Evolutionary conservation across 2,113 vertebrate species (phyloP), one percentile per base, ranked within the genome.

Genomic region (Microtus richardsoni): DNA sequence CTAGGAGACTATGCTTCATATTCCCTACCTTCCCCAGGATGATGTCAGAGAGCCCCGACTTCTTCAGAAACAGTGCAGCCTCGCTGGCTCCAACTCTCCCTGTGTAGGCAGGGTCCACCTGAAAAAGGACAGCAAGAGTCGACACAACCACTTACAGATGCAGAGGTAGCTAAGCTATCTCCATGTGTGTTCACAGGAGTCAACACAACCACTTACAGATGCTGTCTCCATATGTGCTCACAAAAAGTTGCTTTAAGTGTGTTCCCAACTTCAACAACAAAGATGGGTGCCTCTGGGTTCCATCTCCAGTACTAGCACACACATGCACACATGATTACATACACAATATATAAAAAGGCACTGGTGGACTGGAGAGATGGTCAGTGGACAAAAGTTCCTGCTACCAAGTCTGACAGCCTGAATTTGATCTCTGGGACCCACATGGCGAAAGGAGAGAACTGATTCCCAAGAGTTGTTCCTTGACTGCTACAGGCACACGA

Each of bases 31-130:
- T 99, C 97, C 99, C 99, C 91, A 99, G 97, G n/a, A 99, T 98
- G 82, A 98, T 96, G 95, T 99, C 99, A 64, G 99, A 99, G 12
- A 99, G 99, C 13, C 99, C 99, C 0, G 99, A 99, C 95, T 99
- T 99, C 97, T 99, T 99, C 78, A 99, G 98, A 93, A 99, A 99
- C 84, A 99, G 98, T 0, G 99, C 99, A 60, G 99, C 99, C 97
- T 99, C 99, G 22, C 98, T 99, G 30, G 99, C 99, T 89, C 99
- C 99, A 4, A 99, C 99, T 98, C 99, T 98, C 44, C 99, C 99
- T 0, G 99, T 99, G 47, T 99, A 99, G 4, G 99, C 96, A 28
- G 99, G 99, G 97, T 99, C 99, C 89, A 99, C 99, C 99, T 99
- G 95, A 52, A 97, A 68, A 84, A 47, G 93, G 66, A 80, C 54